These are phyloP conservation scores for Mallateleia sp. DNA, from an alignment of 2,888 invertebrate species.

Conservation along the genomic window DNA sequence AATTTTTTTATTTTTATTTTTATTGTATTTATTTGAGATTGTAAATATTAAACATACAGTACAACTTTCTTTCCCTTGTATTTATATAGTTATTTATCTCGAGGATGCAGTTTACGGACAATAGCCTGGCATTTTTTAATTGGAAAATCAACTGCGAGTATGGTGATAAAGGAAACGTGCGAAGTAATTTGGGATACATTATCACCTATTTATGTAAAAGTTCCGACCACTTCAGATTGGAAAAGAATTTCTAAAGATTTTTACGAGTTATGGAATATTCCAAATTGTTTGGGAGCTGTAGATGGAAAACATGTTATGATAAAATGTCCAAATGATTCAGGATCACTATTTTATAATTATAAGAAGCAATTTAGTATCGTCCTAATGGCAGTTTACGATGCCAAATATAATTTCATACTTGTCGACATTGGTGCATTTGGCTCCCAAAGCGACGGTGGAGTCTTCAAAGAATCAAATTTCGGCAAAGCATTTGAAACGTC, in stretches of 20 bases:
- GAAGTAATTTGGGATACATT: background rate
- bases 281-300: constrained; percentile 55
- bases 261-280: constrained; percentile 14
- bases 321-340: constrained; percentile 22
- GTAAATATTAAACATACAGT: no score
- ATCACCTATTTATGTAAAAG: constrained; percentile 4
- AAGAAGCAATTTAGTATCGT: constrained; percentile 55
- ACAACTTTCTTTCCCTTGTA: no score
- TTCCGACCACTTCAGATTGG: constrained; percentile 23
- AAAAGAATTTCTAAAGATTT: constrained; percentile 22
- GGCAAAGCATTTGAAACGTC: constrained; percentile 15
- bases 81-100: no score
- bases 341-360: constrained; percentile 66
- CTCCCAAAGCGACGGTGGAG: constrained; percentile 13
- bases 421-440: constrained; percentile 55
- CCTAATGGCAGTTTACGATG: constrained; percentile 52
- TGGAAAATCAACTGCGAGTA: background rate
- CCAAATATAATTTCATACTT: constrained; percentile 47
- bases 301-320: constrained; percentile 62
- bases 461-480: constrained; percentile 22
- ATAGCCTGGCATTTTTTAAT: background rate
- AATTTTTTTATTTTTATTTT: no score
- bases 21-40: no score
- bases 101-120: no score
- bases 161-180: constrained; percentile 4